These are phyloP conservation scores for Fragum fragum DNA, from an alignment of 2,888 invertebrate genomes.

Conservation along the genomic window DNA sequence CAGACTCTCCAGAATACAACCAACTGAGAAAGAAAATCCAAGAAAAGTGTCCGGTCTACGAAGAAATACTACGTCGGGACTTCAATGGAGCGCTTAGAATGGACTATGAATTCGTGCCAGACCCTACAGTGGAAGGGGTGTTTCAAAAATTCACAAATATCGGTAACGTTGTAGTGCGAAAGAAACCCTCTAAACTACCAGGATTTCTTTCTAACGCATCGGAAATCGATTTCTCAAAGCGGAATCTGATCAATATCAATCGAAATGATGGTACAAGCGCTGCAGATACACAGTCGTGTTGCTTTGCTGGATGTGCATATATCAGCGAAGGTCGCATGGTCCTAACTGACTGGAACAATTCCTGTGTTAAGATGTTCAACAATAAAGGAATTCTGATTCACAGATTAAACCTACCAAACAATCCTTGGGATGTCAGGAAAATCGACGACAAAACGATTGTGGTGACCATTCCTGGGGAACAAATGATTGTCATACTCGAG, in stretches of 20 bases:
- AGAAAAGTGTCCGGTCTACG: conserved; percentile 63
- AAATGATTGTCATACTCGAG: conserved; percentile 46
- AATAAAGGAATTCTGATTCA: conserved; percentile 41
- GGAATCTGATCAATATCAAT: conserved; percentile 26
- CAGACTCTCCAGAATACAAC: conserved; percentile 42
- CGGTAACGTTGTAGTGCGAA: conserved; percentile 47
- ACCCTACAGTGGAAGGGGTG: conserved; percentile 45
- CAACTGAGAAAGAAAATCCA: conserved; percentile 47
- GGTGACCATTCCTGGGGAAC: conserved; percentile 57
- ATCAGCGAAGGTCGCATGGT: conserved; percentile 49
- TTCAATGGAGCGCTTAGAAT: conserved; percentile 54
- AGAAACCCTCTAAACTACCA: conserved; percentile 53
- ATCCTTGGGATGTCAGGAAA: conserved; percentile 62
- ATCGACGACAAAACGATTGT: conserved; percentile 54
- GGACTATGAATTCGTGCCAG: conserved; percentile 58
- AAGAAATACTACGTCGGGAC: conserved; percentile 63
- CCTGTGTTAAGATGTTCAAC: conserved; percentile 63
- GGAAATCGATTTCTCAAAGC: conserved; percentile 46
- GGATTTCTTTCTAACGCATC: conserved; percentile 56
- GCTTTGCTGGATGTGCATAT: conserved; percentile 55
- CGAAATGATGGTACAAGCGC: conserved; percentile 40
- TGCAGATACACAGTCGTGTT: conserved; percentile 46
- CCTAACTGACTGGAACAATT: conserved; percentile 65
- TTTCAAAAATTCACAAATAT: conserved; percentile 36
- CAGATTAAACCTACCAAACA: conserved; percentile 50